phyloP scores from a whole-genome alignment of 92 coral and sea anemone species.

The Palythoa caribaeorum region DNA sequence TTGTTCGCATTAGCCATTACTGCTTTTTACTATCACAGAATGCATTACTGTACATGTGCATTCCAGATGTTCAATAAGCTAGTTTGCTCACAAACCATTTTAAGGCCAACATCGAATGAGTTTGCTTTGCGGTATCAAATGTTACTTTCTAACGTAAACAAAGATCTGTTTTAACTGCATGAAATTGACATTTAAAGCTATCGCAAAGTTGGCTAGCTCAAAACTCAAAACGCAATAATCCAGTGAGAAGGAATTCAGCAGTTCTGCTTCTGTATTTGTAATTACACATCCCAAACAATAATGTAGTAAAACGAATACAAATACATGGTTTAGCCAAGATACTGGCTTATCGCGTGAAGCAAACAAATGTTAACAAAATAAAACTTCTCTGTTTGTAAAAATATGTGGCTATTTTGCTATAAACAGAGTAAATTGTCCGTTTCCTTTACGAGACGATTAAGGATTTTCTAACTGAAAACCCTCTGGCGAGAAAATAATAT shows the following conservation, averaged over 20 bases:
- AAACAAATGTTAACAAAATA: neutral
- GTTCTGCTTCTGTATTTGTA: neutral
- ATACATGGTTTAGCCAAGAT: neutral
- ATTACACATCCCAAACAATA: neutral
- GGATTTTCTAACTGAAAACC: neutral
- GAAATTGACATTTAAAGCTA: conserved; percentile 35
- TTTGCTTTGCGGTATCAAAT: neutral
- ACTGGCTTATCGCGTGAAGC: conserved; percentile 1
- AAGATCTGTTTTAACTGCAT: conserved; percentile 37
- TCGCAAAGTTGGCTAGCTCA: neutral
- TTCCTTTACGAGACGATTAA: neutral
- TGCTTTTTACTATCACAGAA: neutral
- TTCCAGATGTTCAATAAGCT: conserved; percentile 25
- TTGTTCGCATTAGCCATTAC: neutral
- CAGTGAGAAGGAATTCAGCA: conserved; percentile 16
- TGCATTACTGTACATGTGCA: conserved; percentile 15
- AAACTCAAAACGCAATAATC: neutral
- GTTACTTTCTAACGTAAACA: conserved; percentile 7
- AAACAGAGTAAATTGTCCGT: neutral
- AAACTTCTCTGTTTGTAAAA: conserved; percentile 7
- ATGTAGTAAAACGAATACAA: neutral
- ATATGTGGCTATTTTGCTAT: conserved; percentile 17
- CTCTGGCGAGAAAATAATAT: conserved; percentile 21
- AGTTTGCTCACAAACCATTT: neutral
- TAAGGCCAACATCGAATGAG: neutral